Evolutionary conservation across 1,140 invertebrate genomes (phyloP), one percentile per base, ranked within the genome.

Genomic region (Heliothis subflexa): DNA sequence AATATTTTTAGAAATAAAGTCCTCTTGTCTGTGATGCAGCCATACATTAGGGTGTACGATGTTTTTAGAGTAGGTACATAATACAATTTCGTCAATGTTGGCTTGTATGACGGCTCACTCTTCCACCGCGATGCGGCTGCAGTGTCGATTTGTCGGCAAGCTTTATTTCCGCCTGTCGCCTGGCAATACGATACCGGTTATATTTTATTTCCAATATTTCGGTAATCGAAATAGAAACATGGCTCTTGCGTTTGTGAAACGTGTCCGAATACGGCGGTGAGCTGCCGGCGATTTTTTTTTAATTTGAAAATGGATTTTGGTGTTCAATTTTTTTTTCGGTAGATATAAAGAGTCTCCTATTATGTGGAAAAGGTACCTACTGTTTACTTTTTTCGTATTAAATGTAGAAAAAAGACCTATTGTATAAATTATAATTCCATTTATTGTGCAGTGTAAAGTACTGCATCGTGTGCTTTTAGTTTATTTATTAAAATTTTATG

Each of bases 181-280:
- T 92, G 87, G 87, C 93, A 94, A 92, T 86, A 81, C 89, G 89
- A 93, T 93, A 94, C 85, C 85, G 85, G 86, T 88, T 91, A 91
- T 90, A 93, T 92, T 90, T 94, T 93, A 93, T 93, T 93, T 89
- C 86, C 89, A 93, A 91, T 93, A 91, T 90, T 92, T 88, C 86
- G 86, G 84, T 89, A 89, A 86, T 90, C 84, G 86, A 86, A 90
- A 90, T 88, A 87, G 87, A 88, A 87, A 82, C 81, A 84, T 78
- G 81, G 81, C 79, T 78, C 40, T 66, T 68, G 80, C 77, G 83
- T 84, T 83, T 82, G 79, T 85, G 80, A 88, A 86, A 87, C 84
- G 84, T 87, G 83, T 83, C 84, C 79, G 81, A 45, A 62, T 18
- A 18, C 49, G 70, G 55, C 62, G 73, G 59, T 82, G 71, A 33